phyloP scores from a whole-genome alignment of 2,888 invertebrate species.

The Galeopsomyia nigrocyanea region DNA sequence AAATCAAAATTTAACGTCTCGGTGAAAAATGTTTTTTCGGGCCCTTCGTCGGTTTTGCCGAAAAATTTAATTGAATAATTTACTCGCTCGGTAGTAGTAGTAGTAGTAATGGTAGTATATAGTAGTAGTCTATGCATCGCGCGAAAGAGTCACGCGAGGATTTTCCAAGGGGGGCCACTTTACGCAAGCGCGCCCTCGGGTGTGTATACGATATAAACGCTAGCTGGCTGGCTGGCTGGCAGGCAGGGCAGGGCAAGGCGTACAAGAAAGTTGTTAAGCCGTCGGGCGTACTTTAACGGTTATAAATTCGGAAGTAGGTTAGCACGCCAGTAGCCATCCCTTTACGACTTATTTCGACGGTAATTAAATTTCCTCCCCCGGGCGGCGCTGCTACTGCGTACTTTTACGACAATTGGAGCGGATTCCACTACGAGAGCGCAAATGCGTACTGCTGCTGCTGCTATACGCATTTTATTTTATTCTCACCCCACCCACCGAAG shows the following conservation, averaged over 20 bases:
- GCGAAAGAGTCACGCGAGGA: conserved; percentile 20
- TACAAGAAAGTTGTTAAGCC: conserved; percentile 24
- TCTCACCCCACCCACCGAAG: conserved; percentile 33
- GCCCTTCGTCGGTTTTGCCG: not conserved
- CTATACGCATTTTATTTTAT: not conserved
- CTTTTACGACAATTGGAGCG: conserved; percentile 51
- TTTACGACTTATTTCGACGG: conserved; percentile 48
- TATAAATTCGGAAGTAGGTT: conserved; percentile 40
- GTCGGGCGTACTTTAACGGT: conserved; percentile 8
- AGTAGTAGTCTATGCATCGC: not conserved
- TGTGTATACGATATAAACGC: not conserved
- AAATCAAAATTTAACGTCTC: conserved; percentile 31
- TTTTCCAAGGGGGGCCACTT: not conserved
- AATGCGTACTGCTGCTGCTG: not conserved
- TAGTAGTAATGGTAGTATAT: not conserved
- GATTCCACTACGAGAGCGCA: conserved; percentile 39
- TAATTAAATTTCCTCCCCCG: conserved; percentile 59
- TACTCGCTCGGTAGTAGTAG: not conserved
- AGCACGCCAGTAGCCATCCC: conserved; percentile 15
- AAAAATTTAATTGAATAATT: conserved; percentile 36
- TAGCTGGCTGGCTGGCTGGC: no score
- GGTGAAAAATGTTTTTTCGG: not conserved
- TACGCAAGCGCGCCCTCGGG: not conserved
- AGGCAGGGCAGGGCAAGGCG: no score
- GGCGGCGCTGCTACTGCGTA: not conserved